Conservation (phyloP, 2,113 vertebrate genomes). For the Cyprinus carpio region DNA sequence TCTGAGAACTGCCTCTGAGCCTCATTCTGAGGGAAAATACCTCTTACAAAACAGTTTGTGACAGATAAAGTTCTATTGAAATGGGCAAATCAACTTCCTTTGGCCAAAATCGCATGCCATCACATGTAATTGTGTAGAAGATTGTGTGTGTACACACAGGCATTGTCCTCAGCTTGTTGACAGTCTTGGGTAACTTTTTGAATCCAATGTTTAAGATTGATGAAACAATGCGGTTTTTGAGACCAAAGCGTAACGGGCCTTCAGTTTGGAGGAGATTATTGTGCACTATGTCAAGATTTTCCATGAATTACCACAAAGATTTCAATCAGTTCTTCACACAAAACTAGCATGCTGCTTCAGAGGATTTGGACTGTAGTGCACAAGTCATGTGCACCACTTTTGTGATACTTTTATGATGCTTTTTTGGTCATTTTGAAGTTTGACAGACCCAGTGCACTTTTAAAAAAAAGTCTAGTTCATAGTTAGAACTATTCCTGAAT, state of each 20-base stretch:
- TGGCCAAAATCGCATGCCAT: conserved; percentile 1
- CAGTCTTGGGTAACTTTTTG: background rate
- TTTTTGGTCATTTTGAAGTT: background rate
- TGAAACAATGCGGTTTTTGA: background rate
- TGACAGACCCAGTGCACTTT: background rate
- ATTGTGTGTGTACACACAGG: background rate
- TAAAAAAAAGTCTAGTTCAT: too few species aligned
- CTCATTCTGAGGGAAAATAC: conserved; percentile 45
- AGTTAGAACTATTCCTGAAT: too few species aligned
- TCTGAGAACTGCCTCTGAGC: background rate
- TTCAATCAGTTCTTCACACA: background rate
- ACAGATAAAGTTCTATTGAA: conserved; percentile 27
- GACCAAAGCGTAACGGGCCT: background rate
- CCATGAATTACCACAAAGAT: background rate
- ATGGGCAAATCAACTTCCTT: conserved; percentile 27
- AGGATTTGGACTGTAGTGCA: background rate
- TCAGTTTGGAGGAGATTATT: background rate
- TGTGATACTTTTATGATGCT: background rate
- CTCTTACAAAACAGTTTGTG: conserved; percentile 7
- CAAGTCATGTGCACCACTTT: background rate
- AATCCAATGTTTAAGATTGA: background rate
- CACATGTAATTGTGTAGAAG: background rate
- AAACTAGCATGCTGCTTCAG: background rate
- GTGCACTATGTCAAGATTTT: background rate
- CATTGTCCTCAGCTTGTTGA: conserved; percentile 38